These are phyloP conservation scores for Sturnus vulgaris DNA, from an alignment of 2,113 vertebrate genomes.

Conservation along the genomic window DNA sequence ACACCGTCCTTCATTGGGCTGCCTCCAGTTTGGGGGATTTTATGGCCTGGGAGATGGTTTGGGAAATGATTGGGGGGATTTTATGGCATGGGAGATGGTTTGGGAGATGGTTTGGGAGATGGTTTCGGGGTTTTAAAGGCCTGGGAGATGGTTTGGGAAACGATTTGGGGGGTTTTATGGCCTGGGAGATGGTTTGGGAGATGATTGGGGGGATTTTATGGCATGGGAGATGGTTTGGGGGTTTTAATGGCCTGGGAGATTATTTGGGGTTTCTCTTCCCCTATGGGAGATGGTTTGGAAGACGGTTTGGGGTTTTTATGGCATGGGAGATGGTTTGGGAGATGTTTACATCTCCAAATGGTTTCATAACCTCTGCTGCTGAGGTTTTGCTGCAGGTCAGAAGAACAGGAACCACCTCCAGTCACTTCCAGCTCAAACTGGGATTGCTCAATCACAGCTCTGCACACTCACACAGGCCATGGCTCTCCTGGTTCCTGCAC, in stretches of 20 bases:
- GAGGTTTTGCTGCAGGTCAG: neutral
- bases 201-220: too few relatives aligned
- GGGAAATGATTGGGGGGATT: too few relatives aligned
- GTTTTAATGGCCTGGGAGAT: too few relatives aligned
- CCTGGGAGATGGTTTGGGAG: neutral
- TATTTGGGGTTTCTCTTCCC: too few relatives aligned
- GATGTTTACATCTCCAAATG: neutral
- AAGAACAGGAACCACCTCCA: fast-evolving
- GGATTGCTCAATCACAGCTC: neutral
- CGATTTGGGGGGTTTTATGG: neutral
- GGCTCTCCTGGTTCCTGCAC: neutral
- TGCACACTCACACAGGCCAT: fast-evolving
- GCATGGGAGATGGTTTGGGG: too few relatives aligned
- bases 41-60: too few relatives aligned
- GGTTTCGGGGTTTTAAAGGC: too few relatives aligned
- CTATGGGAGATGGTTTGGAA: too few relatives aligned
- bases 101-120: too few relatives aligned
- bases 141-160: neutral
- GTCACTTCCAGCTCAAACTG: neutral
- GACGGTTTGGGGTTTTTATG: neutral
- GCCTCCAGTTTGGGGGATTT: neutral
- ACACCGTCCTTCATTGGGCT: fast-evolving
- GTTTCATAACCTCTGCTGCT: neutral
- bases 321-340: neutral
- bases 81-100: too few relatives aligned